phyloP scores from a whole-genome alignment of 2,113 vertebrate genomes.

The Melanostigma gelatinosum region DNA sequence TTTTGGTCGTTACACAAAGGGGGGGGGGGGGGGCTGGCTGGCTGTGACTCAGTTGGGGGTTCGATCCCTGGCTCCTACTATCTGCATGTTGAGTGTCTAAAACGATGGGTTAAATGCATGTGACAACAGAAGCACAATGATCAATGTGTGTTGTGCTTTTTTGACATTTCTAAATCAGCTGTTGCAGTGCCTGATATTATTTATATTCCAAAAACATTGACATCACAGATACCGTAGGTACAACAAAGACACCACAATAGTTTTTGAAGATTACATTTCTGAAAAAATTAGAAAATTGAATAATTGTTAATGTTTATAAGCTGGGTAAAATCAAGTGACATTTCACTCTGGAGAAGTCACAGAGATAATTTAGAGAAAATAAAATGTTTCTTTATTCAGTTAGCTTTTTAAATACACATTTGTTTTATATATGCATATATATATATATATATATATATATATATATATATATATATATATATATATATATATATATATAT shows the following conservation, averaged over 20 bases:
- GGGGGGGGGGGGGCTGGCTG: too few species aligned
- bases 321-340: too few species aligned
- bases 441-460: background rate
- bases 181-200: background rate
- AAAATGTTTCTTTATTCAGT: background rate
- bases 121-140: background rate
- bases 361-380: background rate
- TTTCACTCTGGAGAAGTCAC: background rate
- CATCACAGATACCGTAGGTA: background rate
- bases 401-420: background rate
- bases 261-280: background rate
- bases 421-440: too few species aligned
- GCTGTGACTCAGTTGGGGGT: too few species aligned
- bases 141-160: background rate
- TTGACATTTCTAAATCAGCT: too few species aligned
- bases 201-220: background rate
- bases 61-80: too few species aligned
- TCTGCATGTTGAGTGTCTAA: too few species aligned
- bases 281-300: background rate
- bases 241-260: background rate
- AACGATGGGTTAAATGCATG: too few species aligned
- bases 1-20: too few species aligned
- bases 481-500: background rate
- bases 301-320: background rate
- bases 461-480: too few species aligned